Base-by-base conservation (phyloP, 2,888 invertebrate species). In the Dryobota labecula region DNA sequence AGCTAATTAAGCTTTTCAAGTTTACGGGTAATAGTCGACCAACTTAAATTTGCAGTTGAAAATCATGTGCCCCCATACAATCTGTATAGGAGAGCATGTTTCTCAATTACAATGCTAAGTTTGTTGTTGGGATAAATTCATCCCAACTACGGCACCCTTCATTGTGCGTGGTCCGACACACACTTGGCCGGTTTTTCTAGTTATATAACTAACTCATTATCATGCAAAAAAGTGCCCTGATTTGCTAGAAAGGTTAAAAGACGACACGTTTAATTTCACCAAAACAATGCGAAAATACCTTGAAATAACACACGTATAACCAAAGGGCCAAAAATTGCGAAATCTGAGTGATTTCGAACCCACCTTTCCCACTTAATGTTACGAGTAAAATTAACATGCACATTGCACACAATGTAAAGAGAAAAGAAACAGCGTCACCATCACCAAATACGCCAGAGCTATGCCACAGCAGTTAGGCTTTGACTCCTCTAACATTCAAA, bases 331-430 rank as follows among this genome's bases (percentile, higher is more conserved):
- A 36, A 43, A 20, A 27, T 11, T 0, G 6, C 20, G 5, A 33
- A 70, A 36, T 54, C 8, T 20, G 2, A 33, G 5, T 5, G 20
- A 18, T 36, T 7, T 70, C 24, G n/a, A 51, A 49, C 9, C 13
- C 18, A 11, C 4, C 24, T 36, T 45, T 30, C 7, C 15, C 15
- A 58, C 8, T 38, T 30, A 20, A 68, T 4, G 18, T 24, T 20
- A 27, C 51, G 2, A 33, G 8, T 68, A 41, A 43, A 70, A 33
- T 43, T 41, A 65, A 47, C 75, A 73, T 75, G 47, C 67, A 47
- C 8, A 38, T 45, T 38, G n/a, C n/a, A 56, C 6, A 24, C 18
- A 66, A 15, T 38, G 11, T 41, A 18, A 24, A 73, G 5, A 65
- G 1, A n/a, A 54, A 51, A 43, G 1, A 20, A 53, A 45, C 43